Conservation (phyloP, 2,113 vertebrate genomes). For the Motacilla alba region DNA sequence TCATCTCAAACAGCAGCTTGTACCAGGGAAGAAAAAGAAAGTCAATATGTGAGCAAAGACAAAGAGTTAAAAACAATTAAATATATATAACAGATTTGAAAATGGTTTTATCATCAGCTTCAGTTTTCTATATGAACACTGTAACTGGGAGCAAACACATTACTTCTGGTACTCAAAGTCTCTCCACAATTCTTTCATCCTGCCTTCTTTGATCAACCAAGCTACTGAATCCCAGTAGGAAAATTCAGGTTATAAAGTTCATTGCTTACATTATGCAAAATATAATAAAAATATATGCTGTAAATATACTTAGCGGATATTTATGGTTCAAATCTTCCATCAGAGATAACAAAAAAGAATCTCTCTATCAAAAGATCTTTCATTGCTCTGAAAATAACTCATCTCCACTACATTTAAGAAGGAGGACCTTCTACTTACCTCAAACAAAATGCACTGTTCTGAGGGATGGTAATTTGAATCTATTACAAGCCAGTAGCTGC, state of each 20-base stretch:
- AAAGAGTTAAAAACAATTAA: background rate
- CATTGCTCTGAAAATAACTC: background rate
- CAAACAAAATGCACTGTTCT: background rate
- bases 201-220: background rate
- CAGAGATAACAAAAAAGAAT: background rate
- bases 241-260: background rate
- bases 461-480: background rate
- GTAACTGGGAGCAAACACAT: background rate
- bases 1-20: background rate
- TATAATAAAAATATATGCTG: background rate
- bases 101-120: background rate
- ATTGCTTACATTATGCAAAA: background rate
- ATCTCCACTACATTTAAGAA: background rate
- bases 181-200: background rate
- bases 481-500: background rate
- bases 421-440: background rate
- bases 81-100: background rate
- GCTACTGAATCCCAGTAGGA: background rate
- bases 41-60: background rate
- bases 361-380: background rate
- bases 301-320: background rate
- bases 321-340: background rate
- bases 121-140: background rate
- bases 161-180: background rate
- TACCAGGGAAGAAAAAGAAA: background rate